Evolutionary conservation across 2,888 invertebrate species (phyloP).

Genomic region (Macroteleia sp.): DNA sequence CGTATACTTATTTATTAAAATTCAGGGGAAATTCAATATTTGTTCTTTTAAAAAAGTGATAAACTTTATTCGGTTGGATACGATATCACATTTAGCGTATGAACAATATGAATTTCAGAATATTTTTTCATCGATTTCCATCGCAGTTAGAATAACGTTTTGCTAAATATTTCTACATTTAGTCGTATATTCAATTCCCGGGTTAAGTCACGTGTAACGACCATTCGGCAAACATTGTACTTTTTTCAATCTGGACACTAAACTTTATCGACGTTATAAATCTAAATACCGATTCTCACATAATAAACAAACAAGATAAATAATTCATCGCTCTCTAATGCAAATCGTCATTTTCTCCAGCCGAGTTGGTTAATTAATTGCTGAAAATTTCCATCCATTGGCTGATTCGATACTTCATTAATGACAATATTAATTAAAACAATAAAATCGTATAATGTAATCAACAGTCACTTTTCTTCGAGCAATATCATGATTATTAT

Average conservation of each 20-base stretch:
- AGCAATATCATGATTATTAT: conserved; percentile 45
- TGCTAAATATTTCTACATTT: no score
- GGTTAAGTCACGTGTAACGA: not conserved
- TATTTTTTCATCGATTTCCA: no score
- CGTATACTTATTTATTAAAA: no score
- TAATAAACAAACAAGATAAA: conserved; percentile 29
- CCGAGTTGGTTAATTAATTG: conserved; percentile 34
- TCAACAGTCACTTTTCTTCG: conserved; percentile 44
- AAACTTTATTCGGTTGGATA: no score
- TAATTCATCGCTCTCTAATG: conserved; percentile 42
- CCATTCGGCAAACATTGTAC: conserved; percentile 2
- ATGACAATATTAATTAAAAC: conserved; percentile 50
- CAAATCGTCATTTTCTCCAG: conserved; percentile 43
- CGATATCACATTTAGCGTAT: no score
- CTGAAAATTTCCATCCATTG: conserved; percentile 25
- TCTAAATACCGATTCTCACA: conserved; percentile 39
- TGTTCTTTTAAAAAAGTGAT: no score
- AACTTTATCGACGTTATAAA: conserved; percentile 12
- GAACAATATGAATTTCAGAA: no score
- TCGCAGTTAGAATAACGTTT: no score
- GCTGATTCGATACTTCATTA: conserved; percentile 30
- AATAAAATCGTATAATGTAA: conserved; percentile 43
- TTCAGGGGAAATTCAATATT: no score
- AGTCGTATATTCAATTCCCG: conserved; percentile 1
- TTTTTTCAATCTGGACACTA: not conserved